phyloP scores from a whole-genome alignment of 2,113 vertebrate species.

The Apteryx owenii region DNA sequence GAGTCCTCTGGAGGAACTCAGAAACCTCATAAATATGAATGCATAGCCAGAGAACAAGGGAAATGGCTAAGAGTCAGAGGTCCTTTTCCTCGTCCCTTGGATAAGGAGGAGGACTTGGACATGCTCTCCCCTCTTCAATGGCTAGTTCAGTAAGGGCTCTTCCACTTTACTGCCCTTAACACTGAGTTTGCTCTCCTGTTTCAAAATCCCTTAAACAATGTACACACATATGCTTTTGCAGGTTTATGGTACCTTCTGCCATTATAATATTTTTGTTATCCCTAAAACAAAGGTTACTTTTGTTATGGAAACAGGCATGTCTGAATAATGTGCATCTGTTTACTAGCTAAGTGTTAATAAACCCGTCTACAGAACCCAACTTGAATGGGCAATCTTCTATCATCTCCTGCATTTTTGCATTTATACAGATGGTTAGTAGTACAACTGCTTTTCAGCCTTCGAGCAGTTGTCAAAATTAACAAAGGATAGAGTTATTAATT shows the following conservation, averaged over 20 bases:
- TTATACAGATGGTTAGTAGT: background rate
- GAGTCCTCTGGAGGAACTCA: background rate
- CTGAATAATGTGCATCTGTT: background rate
- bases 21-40: background rate
- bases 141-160: background rate
- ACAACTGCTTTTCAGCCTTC: constrained; percentile 7
- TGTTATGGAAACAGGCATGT: background rate
- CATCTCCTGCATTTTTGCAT: background rate
- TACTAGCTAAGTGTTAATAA: background rate
- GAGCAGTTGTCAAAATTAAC: constrained; percentile 49
- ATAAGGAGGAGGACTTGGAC: background rate
- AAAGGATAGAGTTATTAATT: constrained; percentile 53
- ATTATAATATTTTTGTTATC: background rate
- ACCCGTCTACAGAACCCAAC: background rate
- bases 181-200: background rate
- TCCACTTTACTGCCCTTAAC: background rate
- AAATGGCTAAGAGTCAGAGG: background rate
- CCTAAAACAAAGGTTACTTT: background rate
- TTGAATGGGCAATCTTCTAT: background rate
- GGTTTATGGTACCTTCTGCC: background rate
- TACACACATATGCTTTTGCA: background rate
- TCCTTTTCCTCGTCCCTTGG: background rate
- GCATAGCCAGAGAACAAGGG: background rate
- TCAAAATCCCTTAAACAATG: background rate
- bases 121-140: background rate